Conservation (phyloP, 2,113 vertebrate genomes). For the Arvicanthis niloticus region DNA sequence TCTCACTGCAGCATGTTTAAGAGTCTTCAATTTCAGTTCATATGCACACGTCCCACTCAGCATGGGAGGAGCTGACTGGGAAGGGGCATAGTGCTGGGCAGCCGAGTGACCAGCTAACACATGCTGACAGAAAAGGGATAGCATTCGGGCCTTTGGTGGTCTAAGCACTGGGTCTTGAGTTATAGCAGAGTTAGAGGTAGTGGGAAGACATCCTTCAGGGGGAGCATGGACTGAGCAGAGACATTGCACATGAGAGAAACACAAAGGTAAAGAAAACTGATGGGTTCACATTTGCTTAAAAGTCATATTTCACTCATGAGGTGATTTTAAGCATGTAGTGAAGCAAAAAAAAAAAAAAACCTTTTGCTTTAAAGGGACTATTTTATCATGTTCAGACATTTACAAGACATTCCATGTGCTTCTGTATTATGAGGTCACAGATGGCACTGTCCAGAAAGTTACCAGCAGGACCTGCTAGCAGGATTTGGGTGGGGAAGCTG, state of each 20-base stretch:
- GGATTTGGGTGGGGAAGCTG: background rate
- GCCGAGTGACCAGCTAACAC: too few species aligned
- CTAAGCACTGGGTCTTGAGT: background rate
- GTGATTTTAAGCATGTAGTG: background rate
- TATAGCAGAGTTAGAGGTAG: background rate
- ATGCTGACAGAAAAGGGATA: background rate
- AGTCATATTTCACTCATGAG: background rate
- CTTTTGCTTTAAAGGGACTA: background rate
- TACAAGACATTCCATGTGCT: rapidly evolving
- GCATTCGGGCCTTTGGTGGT: too few species aligned
- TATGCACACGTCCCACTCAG: too few species aligned
- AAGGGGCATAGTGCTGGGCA: background rate
- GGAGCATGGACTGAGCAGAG: background rate
- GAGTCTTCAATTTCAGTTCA: background rate
- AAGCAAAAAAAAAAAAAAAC: too few species aligned
- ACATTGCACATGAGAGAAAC: too few species aligned
- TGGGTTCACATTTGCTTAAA: background rate
- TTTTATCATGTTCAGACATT: background rate
- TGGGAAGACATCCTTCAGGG: background rate
- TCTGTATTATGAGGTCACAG: background rate
- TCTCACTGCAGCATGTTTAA: background rate
- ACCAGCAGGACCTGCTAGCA: background rate
- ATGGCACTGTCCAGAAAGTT: background rate
- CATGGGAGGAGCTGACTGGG: background rate
- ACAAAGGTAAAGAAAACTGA: background rate